phyloP scores from a whole-genome alignment of 2,888 invertebrate genomes.

The Agrotis segetum region DNA sequence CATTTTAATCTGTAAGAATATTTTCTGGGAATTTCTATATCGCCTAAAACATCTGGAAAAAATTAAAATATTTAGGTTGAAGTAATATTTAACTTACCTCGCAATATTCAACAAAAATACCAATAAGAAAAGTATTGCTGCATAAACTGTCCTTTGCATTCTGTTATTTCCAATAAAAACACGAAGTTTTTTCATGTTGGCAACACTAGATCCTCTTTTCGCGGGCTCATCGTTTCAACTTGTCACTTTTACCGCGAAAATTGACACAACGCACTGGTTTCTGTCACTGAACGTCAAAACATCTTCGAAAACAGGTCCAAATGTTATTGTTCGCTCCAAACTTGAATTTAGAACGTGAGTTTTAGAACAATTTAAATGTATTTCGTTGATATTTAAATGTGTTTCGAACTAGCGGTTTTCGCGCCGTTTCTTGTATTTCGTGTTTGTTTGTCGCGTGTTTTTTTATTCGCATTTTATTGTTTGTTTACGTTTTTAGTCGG shows the following conservation, averaged over 20 bases:
- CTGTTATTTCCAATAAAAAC: conserved; percentile 79
- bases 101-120: conserved; percentile 83
- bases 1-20: conserved; percentile 22
- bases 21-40: conserved; percentile 1
- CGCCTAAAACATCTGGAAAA: conserved; percentile 5
- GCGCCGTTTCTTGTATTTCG: conserved; percentile 63
- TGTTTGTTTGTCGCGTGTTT: conserved; percentile 67
- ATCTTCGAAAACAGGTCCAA: conserved; percentile 45
- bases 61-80: conserved; percentile 28
- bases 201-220: conserved; percentile 84
- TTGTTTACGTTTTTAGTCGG: conserved; percentile 79
- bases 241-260: conserved; percentile 77
- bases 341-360: conserved; percentile 42
- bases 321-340: conserved; percentile 46
- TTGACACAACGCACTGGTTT: conserved; percentile 70
- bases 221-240: conserved; percentile 83
- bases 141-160: conserved; percentile 83
- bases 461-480: conserved; percentile 76
- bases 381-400: conserved; percentile 38
- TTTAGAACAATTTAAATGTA: conserved; percentile 29
- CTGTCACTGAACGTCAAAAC: conserved; percentile 64
- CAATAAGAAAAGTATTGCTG: conserved; percentile 81
- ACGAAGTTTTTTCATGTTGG: conserved; percentile 86
- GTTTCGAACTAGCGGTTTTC: conserved; percentile 35
- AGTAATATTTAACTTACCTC: conserved; percentile 77